Percentiles rank a stretch among this genome's conserved stretches.
These are phyloP conservation scores for Axea sp. DNA, from an alignment of 2,888 invertebrate species.

Conservation along the genomic window DNA sequence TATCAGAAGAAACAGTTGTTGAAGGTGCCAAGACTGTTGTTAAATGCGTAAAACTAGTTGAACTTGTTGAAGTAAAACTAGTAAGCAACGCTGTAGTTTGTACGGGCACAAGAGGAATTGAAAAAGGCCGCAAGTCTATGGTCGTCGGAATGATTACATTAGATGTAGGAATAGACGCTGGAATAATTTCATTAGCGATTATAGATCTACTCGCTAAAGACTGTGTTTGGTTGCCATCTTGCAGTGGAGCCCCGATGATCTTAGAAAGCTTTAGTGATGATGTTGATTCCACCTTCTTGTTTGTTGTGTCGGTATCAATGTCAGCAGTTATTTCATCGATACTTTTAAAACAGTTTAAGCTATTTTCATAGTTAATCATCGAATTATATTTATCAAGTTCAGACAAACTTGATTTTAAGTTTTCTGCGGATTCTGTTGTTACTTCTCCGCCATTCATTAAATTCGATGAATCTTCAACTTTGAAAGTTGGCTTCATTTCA, in stretches of 20 bases:
- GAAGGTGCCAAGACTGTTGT: conserved; percentile 1
- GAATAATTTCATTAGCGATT: no score
- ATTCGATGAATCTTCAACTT: background rate
- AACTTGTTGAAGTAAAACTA: background rate
- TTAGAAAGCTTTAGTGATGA: conserved; percentile 75
- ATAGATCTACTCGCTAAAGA: no score
- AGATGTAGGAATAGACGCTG: no score
- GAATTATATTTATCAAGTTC: conserved; percentile 14
- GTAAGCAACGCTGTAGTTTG: conserved; percentile 20
- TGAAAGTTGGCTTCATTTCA: background rate
- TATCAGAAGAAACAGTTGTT: no score
- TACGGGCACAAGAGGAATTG: conserved; percentile 45
- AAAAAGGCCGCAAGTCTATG: conserved; percentile 51
- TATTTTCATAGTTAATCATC: background rate
- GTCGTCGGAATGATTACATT: conserved; percentile 46
- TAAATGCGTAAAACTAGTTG: conserved; percentile 64
- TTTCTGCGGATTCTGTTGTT: background rate
- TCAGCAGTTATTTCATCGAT: no score
- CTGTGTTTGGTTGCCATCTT: conserved; percentile 72
- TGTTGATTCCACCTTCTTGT: conserved; percentile 66
- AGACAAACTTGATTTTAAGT: background rate
- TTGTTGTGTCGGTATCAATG: background rate
- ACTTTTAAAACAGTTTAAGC: no score
- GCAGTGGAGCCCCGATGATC: conserved; percentile 75
- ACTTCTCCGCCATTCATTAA: conserved; percentile 9